Conservation (phyloP, 2,113 vertebrate species). For the Sinocyclocheilus rhinocerous region DNA sequence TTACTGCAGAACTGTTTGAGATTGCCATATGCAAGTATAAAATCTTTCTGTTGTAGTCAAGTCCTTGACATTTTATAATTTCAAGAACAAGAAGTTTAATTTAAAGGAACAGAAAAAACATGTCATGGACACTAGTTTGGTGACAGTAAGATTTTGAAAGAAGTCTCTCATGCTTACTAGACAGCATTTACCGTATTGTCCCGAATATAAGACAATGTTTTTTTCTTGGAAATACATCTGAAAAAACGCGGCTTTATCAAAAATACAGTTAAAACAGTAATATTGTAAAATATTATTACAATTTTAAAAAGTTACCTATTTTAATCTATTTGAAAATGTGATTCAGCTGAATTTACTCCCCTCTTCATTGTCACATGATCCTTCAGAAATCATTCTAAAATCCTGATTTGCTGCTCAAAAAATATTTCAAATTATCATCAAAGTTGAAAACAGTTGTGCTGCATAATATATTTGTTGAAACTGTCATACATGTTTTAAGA, state of each 20-base stretch:
- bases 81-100: not conserved
- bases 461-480: not conserved
- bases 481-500: not conserved
- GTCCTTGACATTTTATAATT: not conserved
- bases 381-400: not conserved
- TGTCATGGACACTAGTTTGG: not conserved
- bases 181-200: too few species aligned
- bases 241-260: too few species aligned
- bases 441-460: too few species aligned
- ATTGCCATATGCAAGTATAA: not conserved
- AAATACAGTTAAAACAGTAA: too few species aligned
- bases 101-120: not conserved
- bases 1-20: conserved; percentile 2
- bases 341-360: not conserved
- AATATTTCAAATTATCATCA: not conserved
- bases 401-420: not conserved
- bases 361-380: not conserved
- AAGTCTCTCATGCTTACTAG: too few species aligned
- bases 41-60: not conserved
- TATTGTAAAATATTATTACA: not conserved
- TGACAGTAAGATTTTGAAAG: not conserved
- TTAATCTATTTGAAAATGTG: too few species aligned
- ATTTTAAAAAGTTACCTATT: too few species aligned
- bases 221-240: too few species aligned
- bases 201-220: too few species aligned